Percentiles rank a stretch among this genome's conserved stretches.
Conservation (phyloP, 1,140 invertebrate species). For the Nymphalis io region DNA sequence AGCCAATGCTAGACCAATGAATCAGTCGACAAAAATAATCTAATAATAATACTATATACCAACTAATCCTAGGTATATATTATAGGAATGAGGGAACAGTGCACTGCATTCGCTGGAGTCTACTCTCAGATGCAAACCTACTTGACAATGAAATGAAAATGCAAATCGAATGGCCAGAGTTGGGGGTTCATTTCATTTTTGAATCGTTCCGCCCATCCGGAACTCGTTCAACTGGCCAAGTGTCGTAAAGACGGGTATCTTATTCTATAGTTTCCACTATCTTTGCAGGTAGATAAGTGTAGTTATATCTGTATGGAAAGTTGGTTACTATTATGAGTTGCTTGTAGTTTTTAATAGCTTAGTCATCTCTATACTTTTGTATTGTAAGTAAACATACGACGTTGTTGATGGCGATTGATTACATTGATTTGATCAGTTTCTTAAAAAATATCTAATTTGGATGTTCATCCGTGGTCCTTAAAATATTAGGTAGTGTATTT, state of each 20-base stretch:
- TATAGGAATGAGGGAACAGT: neutral
- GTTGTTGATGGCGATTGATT: too few species aligned
- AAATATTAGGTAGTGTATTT: too few species aligned
- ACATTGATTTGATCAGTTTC: too few species aligned
- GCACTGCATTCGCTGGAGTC: neutral
- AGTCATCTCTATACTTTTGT: neutral
- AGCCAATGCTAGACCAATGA: too few species aligned
- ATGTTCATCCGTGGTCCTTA: too few species aligned
- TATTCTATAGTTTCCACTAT: slow-evolving; percentile 9
- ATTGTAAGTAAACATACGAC: too few species aligned
- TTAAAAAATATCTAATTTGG: too few species aligned
- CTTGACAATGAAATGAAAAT: slow-evolving; percentile 37
- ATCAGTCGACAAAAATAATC: too few species aligned
- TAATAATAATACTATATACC: too few species aligned
- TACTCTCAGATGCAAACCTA: slow-evolving; percentile 13
- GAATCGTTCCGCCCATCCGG: slow-evolving; percentile 22
- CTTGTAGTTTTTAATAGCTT: neutral
- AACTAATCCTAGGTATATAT: neutral
- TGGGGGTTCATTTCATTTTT: slow-evolving; percentile 32
- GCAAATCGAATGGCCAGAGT: slow-evolving; percentile 35
- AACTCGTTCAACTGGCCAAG: slow-evolving; percentile 18
- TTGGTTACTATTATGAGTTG: neutral
- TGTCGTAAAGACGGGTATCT: slow-evolving; percentile 28
- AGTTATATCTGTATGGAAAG: neutral
- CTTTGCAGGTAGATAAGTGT: neutral